Conservation (phyloP, 2,113 vertebrate species). For the human region DNA sequence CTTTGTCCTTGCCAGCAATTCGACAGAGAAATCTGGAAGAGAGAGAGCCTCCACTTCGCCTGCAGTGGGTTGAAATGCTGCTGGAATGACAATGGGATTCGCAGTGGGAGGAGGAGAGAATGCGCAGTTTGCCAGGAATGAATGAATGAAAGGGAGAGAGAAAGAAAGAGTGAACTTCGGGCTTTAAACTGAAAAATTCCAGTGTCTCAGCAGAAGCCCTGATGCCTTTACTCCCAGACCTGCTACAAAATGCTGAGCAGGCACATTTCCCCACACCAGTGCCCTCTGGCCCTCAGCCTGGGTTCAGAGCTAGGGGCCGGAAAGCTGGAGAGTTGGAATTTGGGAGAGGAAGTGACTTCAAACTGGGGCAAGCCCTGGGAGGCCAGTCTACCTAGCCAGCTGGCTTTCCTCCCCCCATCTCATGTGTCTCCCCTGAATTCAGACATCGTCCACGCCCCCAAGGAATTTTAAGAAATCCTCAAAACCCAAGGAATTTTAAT, state of each 20-base stretch:
- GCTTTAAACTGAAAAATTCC: constrained; percentile 33
- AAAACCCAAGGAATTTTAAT: constrained; percentile 33
- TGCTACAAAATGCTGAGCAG: background rate
- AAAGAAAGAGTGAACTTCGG: background rate
- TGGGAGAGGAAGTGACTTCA: background rate
- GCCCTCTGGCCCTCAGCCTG: background rate
- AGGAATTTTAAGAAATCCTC: constrained; percentile 35
- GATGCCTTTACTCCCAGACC: background rate
- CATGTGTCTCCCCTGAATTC: background rate
- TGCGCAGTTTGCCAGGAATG: background rate
- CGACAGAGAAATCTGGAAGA: constrained; percentile 58
- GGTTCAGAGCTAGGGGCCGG: background rate
- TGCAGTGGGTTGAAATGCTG: constrained; percentile 47
- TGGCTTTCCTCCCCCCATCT: background rate
- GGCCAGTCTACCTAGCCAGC: background rate
- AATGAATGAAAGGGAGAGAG: background rate
- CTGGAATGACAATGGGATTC: constrained; percentile 55
- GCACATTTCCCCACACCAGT: background rate
- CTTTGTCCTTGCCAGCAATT: constrained; percentile 70
- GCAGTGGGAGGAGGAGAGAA: background rate
- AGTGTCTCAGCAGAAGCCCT: background rate
- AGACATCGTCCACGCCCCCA: accelerated
- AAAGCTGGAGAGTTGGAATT: background rate
- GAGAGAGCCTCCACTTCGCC: constrained; percentile 39
- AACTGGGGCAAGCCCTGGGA: background rate